phyloP scores from a whole-genome alignment of 2,888 invertebrate genomes.

The Epinotia ramella region DNA sequence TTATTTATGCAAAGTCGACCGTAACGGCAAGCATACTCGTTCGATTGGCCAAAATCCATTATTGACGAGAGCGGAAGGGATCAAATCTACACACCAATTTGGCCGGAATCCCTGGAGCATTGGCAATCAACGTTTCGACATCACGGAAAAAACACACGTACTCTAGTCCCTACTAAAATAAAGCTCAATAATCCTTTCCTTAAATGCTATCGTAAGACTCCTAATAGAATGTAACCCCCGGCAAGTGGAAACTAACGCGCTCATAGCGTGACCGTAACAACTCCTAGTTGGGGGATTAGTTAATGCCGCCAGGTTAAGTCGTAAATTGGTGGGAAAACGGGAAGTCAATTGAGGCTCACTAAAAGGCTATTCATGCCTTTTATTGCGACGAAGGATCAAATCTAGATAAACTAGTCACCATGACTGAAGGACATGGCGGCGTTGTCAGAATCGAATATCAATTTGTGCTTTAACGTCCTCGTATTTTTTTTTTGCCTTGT shows the following conservation, averaged over 20 bases:
- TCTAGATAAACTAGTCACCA: background rate
- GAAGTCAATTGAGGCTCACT: slow-evolving; percentile 3
- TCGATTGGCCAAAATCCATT: too few relatives aligned
- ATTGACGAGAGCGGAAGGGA: too few relatives aligned
- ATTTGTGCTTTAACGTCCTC: too few relatives aligned
- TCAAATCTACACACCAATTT: too few relatives aligned
- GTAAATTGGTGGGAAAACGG: slow-evolving; percentile 1
- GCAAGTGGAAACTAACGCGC: slow-evolving; percentile 28
- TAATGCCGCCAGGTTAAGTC: background rate
- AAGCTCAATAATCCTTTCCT: background rate
- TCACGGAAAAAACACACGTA: background rate
- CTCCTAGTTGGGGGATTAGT: slow-evolving; percentile 16
- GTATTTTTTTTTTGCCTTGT: too few relatives aligned
- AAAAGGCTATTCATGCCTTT: background rate
- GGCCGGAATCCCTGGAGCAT: background rate
- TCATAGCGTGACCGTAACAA: slow-evolving; percentile 25
- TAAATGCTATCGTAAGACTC: background rate
- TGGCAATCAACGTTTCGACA: background rate
- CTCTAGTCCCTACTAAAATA: background rate
- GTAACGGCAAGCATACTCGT: too few relatives aligned
- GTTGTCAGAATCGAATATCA: background rate
- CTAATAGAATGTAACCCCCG: slow-evolving; percentile 26
- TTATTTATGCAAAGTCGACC: too few relatives aligned
- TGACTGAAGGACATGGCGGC: background rate
- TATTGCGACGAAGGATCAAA: background rate